phyloP scores from a whole-genome alignment of 2,888 invertebrate genomes.

The Parasteatoda lunata region DNA sequence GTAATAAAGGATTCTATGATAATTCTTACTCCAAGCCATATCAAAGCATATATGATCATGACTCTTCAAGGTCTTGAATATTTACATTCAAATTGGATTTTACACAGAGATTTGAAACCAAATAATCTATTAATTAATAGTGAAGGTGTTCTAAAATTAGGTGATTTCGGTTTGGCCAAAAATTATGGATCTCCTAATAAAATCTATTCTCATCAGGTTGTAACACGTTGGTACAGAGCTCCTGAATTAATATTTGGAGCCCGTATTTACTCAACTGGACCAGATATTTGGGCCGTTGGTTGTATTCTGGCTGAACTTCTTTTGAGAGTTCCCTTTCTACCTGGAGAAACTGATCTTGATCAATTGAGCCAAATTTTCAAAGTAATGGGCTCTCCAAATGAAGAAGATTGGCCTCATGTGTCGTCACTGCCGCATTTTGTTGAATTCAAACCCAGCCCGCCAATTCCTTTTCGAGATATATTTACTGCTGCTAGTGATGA shows the following conservation, averaged over 20 bases:
- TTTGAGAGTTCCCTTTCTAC: slow-evolving; percentile 89
- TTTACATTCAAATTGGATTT: slow-evolving; percentile 94
- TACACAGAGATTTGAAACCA: slow-evolving; percentile 98
- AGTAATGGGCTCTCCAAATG: slow-evolving; percentile 93
- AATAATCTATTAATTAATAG: slow-evolving; percentile 97
- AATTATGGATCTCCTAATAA: slow-evolving; percentile 97
- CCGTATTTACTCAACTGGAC: slow-evolving; percentile 94
- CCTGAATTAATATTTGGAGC: slow-evolving; percentile 98
- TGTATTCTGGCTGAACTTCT: slow-evolving; percentile 97
- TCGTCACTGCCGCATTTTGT: slow-evolving; percentile 87
- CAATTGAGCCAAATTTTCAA: slow-evolving; percentile 96
- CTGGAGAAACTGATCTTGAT: slow-evolving; percentile 97
- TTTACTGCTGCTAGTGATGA: slow-evolving; percentile 97
- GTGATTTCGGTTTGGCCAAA: slow-evolving; percentile 99
- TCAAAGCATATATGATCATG: slow-evolving; percentile 96
- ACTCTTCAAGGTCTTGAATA: slow-evolving; percentile 96
- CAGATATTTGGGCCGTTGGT: slow-evolving; percentile 99
- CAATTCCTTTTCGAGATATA: slow-evolving; percentile 90
- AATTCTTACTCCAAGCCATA: slow-evolving; percentile 91
- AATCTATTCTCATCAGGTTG: slow-evolving; percentile 97
- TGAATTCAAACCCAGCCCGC: slow-evolving; percentile 89
- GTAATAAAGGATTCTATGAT: slow-evolving; percentile 82
- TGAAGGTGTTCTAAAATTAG: slow-evolving; percentile 94
- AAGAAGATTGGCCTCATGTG: slow-evolving; percentile 88
- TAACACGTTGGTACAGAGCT: slow-evolving; percentile 86